These are phyloP conservation scores for Barnardius zonarius DNA, from an alignment of 2,113 vertebrate genomes.

Conservation along the genomic window DNA sequence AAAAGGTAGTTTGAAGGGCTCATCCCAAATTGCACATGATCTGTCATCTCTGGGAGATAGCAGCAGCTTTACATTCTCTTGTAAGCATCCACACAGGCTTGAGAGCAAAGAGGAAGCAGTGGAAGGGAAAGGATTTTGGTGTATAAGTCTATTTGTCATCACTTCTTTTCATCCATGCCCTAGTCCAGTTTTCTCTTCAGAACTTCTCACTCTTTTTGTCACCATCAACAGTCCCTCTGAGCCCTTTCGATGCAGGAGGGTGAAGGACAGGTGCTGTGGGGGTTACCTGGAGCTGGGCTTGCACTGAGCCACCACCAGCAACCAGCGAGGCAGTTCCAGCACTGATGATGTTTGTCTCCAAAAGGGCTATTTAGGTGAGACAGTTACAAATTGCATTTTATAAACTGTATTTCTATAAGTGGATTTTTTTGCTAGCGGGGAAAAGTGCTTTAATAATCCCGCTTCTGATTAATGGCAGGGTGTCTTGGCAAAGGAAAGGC, in stretches of 20 bases:
- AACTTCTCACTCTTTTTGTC: background rate
- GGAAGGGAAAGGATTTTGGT: background rate
- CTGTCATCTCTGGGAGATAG: background rate
- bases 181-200: background rate
- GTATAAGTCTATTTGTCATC: background rate
- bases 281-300: background rate
- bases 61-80: background rate
- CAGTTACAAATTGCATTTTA: conserved; percentile 62
- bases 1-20: background rate
- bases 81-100: accelerated
- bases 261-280: accelerated
- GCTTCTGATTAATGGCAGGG: conserved; percentile 48
- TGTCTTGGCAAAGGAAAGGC: conserved; percentile 28
- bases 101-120: accelerated
- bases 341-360: conserved; percentile 13
- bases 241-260: background rate
- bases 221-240: background rate
- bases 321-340: background rate
- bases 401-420: conserved; percentile 46
- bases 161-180: background rate
- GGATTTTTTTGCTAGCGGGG: background rate
- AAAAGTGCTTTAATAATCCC: conserved; percentile 46
- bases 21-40: background rate
- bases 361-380: conserved; percentile 6
- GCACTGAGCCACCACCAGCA: accelerated